Base-by-base conservation (phyloP, 2,888 invertebrate species). In the Drosophila meridiana region DNA sequence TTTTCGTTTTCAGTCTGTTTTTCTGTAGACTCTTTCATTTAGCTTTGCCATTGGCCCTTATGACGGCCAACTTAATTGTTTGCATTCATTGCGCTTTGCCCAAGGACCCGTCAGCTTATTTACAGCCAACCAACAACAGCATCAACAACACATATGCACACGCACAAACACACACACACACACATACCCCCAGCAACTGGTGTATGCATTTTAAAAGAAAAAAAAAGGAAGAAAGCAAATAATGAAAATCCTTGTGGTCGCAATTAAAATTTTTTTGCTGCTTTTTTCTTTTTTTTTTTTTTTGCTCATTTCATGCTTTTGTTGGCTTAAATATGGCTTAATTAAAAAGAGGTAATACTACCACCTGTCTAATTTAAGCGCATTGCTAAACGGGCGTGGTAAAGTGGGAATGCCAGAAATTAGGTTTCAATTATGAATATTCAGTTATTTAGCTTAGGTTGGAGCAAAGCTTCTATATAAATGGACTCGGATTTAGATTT, bases 251-350 rank as follows among this genome's bases (percentile, higher is more conserved):
- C 43, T 38, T 58, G 47, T 57, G 43, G n/a, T 63, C n/a, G 70
- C 85, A 75, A 83, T 79, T 87, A 87, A 87, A 76, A 74, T 76
- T 75, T 50, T 56, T 73, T 62, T n/a, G 20, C 36, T 60, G 43
- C 43, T 40, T 50, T 52, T 43, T 38, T 36, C 14, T 14, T 14
- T 6, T 1, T 40, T 40, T 36, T 52, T 56, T 56, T 50, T 47
- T 53, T 42, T 47, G 11, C 58, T 48, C 50, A 26, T 55, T 55
- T 62, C 26, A 20, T 11, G 71, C 59, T 69, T 73, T 75, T 89
- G 84, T 89, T 87, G 75, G 87, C 69, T 73, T 73, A 77, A 83
- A 83, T 77, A 77, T 61, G 69, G 73, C 79, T 65, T 87, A 87
- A 85, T 89, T 89, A 85, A 89, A 89, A 82, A 66, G 43, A 34